phyloP scores from a whole-genome alignment of 2,888 invertebrate species.

The Erebia aethiops region DNA sequence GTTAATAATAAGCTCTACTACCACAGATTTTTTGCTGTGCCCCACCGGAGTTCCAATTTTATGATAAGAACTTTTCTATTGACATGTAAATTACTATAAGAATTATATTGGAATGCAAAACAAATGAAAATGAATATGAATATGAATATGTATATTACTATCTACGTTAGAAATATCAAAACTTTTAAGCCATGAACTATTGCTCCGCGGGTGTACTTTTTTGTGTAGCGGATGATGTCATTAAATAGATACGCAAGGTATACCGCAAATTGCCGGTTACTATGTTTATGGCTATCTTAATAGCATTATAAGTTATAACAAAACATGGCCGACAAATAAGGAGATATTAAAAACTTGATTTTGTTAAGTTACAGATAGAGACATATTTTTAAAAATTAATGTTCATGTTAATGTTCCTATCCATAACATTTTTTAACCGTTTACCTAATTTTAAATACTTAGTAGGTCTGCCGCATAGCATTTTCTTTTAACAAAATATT shows the following conservation, averaged over 20 bases:
- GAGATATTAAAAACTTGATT: background rate
- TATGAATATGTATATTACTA: too few species aligned
- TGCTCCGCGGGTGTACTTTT: conserved; percentile 27
- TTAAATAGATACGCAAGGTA: conserved; percentile 10
- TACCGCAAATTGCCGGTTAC: conserved; percentile 31
- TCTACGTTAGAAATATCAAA: background rate
- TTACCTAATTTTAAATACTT: too few species aligned
- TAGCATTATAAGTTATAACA: conserved; percentile 24
- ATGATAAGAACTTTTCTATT: too few species aligned
- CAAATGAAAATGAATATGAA: too few species aligned
- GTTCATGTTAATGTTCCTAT: background rate
- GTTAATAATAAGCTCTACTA: too few species aligned
- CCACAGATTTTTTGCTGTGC: too few species aligned
- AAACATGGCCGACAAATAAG: conserved; percentile 20
- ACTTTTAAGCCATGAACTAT: conserved; percentile 15
- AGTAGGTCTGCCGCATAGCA: too few species aligned
- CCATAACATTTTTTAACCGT: too few species aligned
- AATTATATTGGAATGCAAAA: too few species aligned
- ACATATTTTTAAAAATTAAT: background rate
- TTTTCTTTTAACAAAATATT: too few species aligned
- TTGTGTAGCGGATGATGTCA: conserved; percentile 32
- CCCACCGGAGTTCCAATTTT: too few species aligned
- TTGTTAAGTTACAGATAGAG: background rate
- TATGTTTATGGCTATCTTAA: conserved; percentile 33
- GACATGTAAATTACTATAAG: too few species aligned